Conservation (phyloP, 2,113 vertebrate species). For the Petrocephalus zakoni region DNA sequence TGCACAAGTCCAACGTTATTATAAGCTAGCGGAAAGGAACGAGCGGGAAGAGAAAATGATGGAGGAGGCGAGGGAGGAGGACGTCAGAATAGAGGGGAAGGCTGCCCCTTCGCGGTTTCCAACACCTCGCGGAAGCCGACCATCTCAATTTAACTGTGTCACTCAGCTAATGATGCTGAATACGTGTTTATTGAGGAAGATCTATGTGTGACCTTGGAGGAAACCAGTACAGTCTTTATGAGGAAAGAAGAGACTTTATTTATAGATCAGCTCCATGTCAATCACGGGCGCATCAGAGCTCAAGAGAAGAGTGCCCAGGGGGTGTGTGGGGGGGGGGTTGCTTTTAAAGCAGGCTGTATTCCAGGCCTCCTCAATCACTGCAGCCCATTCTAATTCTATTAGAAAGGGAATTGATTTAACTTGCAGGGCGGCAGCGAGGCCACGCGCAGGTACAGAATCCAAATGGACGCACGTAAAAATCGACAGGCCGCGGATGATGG, state of each 20-base stretch:
- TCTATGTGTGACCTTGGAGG: slow-evolving; percentile 87
- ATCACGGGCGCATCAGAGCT: slow-evolving; percentile 70
- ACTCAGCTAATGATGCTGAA: slow-evolving; percentile 76
- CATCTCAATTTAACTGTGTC: slow-evolving; percentile 78
- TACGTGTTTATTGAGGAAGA: slow-evolving; percentile 75
- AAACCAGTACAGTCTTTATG: slow-evolving; percentile 76
- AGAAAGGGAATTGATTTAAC: slow-evolving; percentile 64
- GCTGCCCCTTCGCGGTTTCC: background rate
- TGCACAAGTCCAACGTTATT: background rate
- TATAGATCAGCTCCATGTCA: slow-evolving; percentile 85
- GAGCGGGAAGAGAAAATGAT: background rate
- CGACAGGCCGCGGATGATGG: background rate
- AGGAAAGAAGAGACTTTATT: slow-evolving; percentile 80
- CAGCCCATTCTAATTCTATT: slow-evolving; percentile 62
- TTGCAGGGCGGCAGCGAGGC: slow-evolving; percentile 16
- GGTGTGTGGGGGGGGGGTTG: slow-evolving; percentile 34
- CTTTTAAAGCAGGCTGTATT: slow-evolving; percentile 61
- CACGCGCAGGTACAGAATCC: background rate
- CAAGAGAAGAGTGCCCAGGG: slow-evolving; percentile 29
- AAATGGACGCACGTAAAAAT: background rate
- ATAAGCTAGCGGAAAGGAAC: slow-evolving; percentile 5
- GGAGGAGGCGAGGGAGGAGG: background rate
- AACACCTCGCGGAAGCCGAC: slow-evolving; percentile 69
- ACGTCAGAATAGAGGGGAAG: slow-evolving; percentile 21
- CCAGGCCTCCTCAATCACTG: slow-evolving; percentile 57